Conservation (phyloP, 2,888 invertebrate genomes). For the Xylophagus ater region DNA sequence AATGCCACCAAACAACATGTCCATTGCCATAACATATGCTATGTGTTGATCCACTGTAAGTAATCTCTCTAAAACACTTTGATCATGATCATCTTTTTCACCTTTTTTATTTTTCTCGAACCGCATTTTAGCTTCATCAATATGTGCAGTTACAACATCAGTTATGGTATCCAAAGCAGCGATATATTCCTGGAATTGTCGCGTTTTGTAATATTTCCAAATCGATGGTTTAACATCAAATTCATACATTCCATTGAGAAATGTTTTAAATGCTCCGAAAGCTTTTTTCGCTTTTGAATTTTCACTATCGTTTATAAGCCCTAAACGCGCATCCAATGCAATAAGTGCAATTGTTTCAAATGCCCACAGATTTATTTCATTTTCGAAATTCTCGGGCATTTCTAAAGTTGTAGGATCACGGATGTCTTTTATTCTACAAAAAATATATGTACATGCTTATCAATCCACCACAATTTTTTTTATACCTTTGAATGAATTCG, state of each 20-base stretch:
- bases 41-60: conserved; percentile 49
- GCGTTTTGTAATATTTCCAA: conserved; percentile 28
- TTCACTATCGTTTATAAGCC: conserved; percentile 20
- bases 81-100: conserved; percentile 19
- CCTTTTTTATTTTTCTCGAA: conserved; percentile 17
- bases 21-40: conserved; percentile 57
- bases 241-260: conserved; percentile 26
- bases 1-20: conserved; percentile 60
- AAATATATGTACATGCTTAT: too few relatives aligned
- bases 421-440: conserved; percentile 23
- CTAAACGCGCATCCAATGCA: conserved; percentile 33
- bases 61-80: conserved; percentile 54
- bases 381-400: conserved; percentile 36
- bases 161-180: conserved; percentile 28
- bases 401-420: conserved; percentile 21
- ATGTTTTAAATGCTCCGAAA: conserved; percentile 24
- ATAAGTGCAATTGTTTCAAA: conserved; percentile 43
- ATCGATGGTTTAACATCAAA: conserved; percentile 31
- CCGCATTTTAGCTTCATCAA: conserved; percentile 31
- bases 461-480: too few relatives aligned
- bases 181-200: conserved; percentile 27
- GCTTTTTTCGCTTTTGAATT: conserved; percentile 24
- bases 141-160: conserved; percentile 30
- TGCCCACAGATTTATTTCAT: conserved; percentile 47
- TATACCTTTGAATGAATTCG: conserved; percentile 33